phyloP scores from a whole-genome alignment of 2,888 invertebrate species.

The Sphaerophoria taeniata region DNA sequence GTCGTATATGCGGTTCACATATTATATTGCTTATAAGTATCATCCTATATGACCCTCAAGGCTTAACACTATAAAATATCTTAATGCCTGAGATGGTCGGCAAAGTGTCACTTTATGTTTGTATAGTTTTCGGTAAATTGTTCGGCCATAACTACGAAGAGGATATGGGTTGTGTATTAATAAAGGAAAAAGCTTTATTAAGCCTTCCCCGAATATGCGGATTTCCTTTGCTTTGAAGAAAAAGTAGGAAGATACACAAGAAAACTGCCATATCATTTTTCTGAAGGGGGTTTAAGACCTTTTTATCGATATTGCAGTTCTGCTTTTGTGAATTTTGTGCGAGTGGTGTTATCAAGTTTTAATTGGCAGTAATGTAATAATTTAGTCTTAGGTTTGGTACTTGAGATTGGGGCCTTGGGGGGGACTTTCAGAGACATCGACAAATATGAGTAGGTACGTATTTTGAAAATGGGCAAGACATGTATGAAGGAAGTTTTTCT shows the following conservation, averaged over 20 bases:
- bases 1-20: background rate
- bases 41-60: conserved; percentile 55
- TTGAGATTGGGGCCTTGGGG: no score
- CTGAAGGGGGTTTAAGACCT: background rate
- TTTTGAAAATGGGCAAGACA: no score
- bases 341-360: conserved; percentile 55
- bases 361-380: conserved; percentile 60
- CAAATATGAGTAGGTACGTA: no score
- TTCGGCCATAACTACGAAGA: conserved; percentile 6
- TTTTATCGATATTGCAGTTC: background rate
- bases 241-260: conserved; percentile 3
- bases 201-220: background rate
- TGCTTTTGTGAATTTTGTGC: conserved; percentile 7
- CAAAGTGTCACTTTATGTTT: conserved; percentile 65
- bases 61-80: conserved; percentile 66
- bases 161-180: conserved; percentile 26
- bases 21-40: conserved; percentile 25
- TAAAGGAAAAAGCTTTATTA: conserved; percentile 23
- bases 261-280: conserved; percentile 10
- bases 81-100: conserved; percentile 52
- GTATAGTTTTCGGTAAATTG: conserved; percentile 37
- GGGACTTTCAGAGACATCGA: no score
- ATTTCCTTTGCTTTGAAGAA: conserved; percentile 40
- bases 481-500: no score
- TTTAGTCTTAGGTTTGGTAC: conserved; percentile 35